A percentile compares a stretch with the other conserved stretches of the same genome.
These are phyloP conservation scores for Dryomyza anilis DNA, from an alignment of 2,888 invertebrate genomes.

Conservation along the genomic window DNA sequence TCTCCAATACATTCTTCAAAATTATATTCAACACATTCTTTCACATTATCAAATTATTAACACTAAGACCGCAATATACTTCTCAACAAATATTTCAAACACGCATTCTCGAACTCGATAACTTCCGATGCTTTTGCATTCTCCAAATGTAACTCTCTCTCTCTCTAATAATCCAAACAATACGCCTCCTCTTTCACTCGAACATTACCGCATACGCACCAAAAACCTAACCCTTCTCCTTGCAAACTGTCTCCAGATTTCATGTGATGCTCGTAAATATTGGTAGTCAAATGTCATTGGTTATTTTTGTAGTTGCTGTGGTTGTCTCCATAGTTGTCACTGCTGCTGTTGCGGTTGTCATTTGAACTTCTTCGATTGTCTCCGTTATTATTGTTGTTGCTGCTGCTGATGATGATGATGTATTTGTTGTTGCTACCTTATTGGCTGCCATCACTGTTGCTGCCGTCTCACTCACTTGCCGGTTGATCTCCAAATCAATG, in stretches of 20 bases:
- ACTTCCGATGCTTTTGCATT: too few species aligned
- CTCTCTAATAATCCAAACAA: too few species aligned
- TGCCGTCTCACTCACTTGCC: constrained; percentile 46
- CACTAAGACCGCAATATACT: too few species aligned
- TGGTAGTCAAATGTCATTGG: constrained; percentile 58
- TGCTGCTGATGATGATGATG: not conserved
- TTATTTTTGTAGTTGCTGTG: constrained; percentile 39
- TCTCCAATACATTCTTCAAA: too few species aligned
- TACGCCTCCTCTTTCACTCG: too few species aligned
- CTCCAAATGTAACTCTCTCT: too few species aligned
- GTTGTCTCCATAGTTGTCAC: constrained; percentile 29
- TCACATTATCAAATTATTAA: too few species aligned
- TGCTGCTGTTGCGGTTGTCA: constrained; percentile 37
- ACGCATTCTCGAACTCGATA: too few species aligned
- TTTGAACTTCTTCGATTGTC: constrained; percentile 54
- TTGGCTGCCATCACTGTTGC: constrained; percentile 29
- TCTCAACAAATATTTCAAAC: too few species aligned
- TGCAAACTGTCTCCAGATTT: constrained; percentile 48
- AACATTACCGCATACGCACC: too few species aligned
- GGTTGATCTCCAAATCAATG: constrained; percentile 55
- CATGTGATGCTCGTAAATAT: constrained; percentile 57
- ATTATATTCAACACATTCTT: too few species aligned
- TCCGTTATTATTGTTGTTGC: constrained; percentile 34
- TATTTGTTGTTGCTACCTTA: constrained; percentile 18
- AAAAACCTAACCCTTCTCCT: constrained; percentile 42